Evolutionary conservation across 2,113 vertebrate species (phyloP).

Genomic region (Phaetusa simplex): DNA sequence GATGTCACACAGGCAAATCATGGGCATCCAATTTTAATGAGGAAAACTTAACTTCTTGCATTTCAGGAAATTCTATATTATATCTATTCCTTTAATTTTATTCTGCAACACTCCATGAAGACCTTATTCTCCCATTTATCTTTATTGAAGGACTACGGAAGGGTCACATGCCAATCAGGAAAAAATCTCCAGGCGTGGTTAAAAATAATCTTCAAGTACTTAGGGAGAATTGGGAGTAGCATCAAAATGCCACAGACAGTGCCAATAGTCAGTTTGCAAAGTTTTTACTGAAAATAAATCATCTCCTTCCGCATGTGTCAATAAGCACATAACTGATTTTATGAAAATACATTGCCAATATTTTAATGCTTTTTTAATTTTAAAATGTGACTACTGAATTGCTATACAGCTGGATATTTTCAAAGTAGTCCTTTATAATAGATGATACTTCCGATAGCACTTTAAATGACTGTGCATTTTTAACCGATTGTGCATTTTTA

Average conservation of each 20-base stretch:
- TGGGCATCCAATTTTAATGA: background rate
- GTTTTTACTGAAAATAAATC: background rate
- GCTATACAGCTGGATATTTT: constrained; percentile 35
- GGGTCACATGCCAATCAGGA: background rate
- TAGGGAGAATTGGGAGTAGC: background rate
- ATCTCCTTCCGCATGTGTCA: background rate
- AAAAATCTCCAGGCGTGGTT: background rate
- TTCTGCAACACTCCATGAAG: background rate
- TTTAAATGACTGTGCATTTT: constrained; percentile 56
- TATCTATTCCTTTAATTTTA: background rate
- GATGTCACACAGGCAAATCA: background rate
- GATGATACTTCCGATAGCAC: constrained; percentile 13
- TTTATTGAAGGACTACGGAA: background rate
- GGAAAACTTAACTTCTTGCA: background rate
- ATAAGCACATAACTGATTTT: constrained; percentile 42
- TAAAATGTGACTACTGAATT: background rate
- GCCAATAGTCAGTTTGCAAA: background rate
- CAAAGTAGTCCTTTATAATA: constrained; percentile 29
- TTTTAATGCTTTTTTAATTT: background rate
- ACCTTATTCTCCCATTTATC: background rate
- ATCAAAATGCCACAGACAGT: background rate
- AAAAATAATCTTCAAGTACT: background rate
- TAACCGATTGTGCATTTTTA: constrained; percentile 54
- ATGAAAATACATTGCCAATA: background rate
- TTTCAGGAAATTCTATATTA: background rate